Conservation (phyloP, 2,888 invertebrate species). For the Drosophila fulvimacula region DNA sequence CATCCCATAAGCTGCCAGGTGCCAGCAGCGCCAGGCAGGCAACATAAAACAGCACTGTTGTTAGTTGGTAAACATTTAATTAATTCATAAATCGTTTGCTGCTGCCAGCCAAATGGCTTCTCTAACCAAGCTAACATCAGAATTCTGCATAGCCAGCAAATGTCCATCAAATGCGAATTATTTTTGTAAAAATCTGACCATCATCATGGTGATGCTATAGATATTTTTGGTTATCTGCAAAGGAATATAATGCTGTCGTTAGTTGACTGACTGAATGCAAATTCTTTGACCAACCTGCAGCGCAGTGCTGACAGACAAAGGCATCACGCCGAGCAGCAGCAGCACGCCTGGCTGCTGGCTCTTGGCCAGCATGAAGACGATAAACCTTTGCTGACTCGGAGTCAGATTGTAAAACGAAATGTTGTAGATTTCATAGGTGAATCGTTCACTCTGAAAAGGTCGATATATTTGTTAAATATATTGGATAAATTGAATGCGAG, state of each 20-base stretch:
- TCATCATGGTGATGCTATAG: constrained; percentile 67
- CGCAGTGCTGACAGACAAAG: constrained; percentile 60
- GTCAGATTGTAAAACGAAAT: constrained; percentile 55
- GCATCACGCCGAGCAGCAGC: constrained; percentile 48
- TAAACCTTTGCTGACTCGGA: constrained; percentile 43
- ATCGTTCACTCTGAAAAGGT: constrained; percentile 58
- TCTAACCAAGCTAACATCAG: constrained; percentile 5
- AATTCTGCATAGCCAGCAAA: not conserved
- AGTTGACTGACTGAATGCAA: not conserved
- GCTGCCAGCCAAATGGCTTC: constrained; percentile 42
- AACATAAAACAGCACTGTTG: constrained; percentile 64
- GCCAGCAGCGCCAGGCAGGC: constrained; percentile 12
- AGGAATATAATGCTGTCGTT: not conserved
- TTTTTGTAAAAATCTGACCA: constrained; percentile 58
- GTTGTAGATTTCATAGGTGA: constrained; percentile 58
- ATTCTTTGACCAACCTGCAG: constrained; percentile 39
- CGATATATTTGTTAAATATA: too few species aligned
- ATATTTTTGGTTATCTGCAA: constrained; percentile 43
- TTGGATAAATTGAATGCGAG: too few species aligned
- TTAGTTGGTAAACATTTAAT: constrained; percentile 77
- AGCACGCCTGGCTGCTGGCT: constrained; percentile 40
- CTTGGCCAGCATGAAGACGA: constrained; percentile 54
- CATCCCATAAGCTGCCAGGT: constrained; percentile 18
- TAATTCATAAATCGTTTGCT: constrained; percentile 70
- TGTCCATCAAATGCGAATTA: constrained; percentile 4